These are phyloP conservation scores for Euwallacea similis DNA, from an alignment of 1,140 invertebrate genomes.

Conservation along the genomic window DNA sequence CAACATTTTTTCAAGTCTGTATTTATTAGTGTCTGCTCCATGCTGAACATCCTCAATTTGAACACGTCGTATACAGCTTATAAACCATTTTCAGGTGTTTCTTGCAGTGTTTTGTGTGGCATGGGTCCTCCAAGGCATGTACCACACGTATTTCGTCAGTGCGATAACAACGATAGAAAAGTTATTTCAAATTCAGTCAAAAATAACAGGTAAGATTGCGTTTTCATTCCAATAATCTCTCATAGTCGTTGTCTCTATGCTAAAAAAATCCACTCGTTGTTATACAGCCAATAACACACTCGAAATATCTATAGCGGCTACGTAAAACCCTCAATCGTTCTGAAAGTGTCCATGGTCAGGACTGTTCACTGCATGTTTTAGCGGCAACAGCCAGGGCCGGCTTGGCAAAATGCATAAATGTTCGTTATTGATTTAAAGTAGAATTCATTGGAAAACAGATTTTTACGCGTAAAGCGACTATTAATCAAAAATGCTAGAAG, in stretches of 20 bases:
- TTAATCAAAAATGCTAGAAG: too few species aligned
- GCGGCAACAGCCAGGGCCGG: not conserved
- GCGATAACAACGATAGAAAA: conserved; percentile 97
- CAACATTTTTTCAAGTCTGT: too few species aligned
- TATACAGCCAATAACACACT: conserved; percentile 6
- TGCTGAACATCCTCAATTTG: too few species aligned
- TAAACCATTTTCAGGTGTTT: conserved; percentile 60
- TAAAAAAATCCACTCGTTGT: not conserved
- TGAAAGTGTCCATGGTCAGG: conserved; percentile 3
- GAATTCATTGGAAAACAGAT: too few species aligned
- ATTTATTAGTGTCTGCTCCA: too few species aligned
- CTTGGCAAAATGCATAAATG: not conserved
- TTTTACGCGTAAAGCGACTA: too few species aligned
- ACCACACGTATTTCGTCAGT: conserved; percentile 93
- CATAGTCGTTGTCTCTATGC: not conserved
- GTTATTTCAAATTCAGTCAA: conserved; percentile 92
- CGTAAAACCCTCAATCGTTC: not conserved
- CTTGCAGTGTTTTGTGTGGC: conserved; percentile 85
- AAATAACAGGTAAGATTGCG: conserved; percentile 73
- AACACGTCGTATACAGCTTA: too few species aligned
- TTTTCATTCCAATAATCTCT: too few species aligned
- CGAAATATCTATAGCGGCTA: conserved; percentile 1
- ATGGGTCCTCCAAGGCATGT: conserved; percentile 91
- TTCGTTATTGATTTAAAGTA: too few species aligned
- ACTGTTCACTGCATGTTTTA: conserved; percentile 1